Evolutionary conservation across 2,113 vertebrate genomes (phyloP).

Genomic region (Lichenostomus cassidix): DNA sequence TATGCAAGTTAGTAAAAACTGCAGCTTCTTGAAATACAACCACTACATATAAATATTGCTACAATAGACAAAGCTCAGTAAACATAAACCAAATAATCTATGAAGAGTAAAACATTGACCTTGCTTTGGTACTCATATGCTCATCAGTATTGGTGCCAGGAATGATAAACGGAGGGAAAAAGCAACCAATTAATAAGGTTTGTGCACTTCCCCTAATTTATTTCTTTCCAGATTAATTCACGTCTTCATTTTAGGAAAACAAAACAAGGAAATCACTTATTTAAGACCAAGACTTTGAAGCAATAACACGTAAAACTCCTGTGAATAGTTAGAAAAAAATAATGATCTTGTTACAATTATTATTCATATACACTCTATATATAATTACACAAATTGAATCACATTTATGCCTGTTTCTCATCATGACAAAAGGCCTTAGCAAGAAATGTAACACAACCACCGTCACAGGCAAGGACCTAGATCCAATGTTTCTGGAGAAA

Average conservation of each 20-base stretch:
- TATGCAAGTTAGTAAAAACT: not conserved
- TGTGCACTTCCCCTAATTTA: not conserved
- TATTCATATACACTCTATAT: not conserved
- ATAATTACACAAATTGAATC: not conserved
- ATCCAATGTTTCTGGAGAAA: not conserved
- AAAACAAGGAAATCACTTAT: constrained; percentile 17
- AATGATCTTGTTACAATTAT: not conserved
- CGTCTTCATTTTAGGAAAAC: constrained; percentile 1
- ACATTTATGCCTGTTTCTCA: not conserved
- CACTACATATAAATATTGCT: not conserved
- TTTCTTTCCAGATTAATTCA: constrained; percentile 10
- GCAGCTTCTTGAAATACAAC: not conserved
- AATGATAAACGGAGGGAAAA: not conserved
- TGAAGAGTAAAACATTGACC: not conserved
- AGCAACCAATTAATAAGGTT: not conserved
- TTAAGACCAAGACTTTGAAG: not conserved
- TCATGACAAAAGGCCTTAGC: not conserved
- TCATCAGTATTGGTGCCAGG: not conserved
- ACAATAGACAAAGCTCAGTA: not conserved
- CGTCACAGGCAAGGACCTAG: not conserved
- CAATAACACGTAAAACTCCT: not conserved
- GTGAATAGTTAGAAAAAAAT: not conserved
- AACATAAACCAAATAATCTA: not conserved
- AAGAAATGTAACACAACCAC: not conserved
- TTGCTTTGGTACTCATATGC: not conserved